Base-by-base conservation (phyloP, 2,113 vertebrate genomes). In the Suricata suricatta region DNA sequence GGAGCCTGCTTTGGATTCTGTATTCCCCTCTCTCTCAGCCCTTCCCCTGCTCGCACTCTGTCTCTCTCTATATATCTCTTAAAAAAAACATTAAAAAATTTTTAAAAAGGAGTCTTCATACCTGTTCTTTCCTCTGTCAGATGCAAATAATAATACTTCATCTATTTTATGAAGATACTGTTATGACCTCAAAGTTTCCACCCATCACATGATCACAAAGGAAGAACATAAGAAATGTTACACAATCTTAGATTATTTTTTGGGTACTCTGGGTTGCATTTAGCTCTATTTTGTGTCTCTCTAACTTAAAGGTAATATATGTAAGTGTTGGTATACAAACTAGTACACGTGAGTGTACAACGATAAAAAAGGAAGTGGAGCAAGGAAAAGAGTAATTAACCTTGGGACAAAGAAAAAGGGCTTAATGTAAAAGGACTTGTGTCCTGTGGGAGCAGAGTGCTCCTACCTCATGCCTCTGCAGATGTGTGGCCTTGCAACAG, bases 381-480 rank as follows among this genome's bases (percentile, higher is more conserved):
- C 76, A 93, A 87, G 27, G 74, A 76, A 47, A 76, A 76, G 69
- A 84, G 95, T 88, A 90, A 96, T 91, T 63, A 88, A 71, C 52
- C 77, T 88, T n/a, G 29, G 54, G 57, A 47, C 52, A 88, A 93
- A 92, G 71, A 57, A 60, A 88, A 85, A 27, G 44, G 71, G 44
- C 81, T 72, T 33, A 25, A 88, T 88, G n/a, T 31, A 63, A 95
- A 95, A 71, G 38, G 14, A 11, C 1, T 0, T 1, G 0, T 21
- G 72, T 38, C 8, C 74, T 54, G 5, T 35, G 38, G 60, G 23
- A 79, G 63, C 57, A 3, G 25, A 17, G 71, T 3, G 21, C 60
- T 38, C 90, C 66, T 14, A 23, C 41, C 6, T 1, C 17, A 10
- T 25, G 23, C 16, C n/a, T 25, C 0, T 6, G n/a, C 63, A 71